Evolutionary conservation across 2,888 invertebrate species (phyloP), one percentile per base, ranked within the genome.

Genomic region (Suillia variegata): DNA sequence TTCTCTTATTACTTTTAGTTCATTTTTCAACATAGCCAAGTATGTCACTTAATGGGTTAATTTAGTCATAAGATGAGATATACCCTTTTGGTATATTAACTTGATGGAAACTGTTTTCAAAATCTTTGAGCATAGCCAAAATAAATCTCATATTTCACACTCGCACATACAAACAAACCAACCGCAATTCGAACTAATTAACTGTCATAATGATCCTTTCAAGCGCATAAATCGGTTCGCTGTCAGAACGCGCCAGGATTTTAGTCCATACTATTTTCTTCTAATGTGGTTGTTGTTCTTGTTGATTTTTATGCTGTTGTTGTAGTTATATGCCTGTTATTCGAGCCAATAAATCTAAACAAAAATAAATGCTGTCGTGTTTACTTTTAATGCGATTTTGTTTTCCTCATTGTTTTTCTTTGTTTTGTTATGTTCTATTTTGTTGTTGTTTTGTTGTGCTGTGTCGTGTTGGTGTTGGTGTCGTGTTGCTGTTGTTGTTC

Each of bases 261-360:
- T n/a, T n/a, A n/a, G n/a, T n/a, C n/a, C n/a, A n/a, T 38, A 38
- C 4, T 3, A n/a, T 38, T n/a, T 38, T 4, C 38, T 38, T 38
- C 15, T 38, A 38, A 4, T 38, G 38, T 45, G 13, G 13, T 21
- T 56, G 53, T 38, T 54, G 58, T n/a, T n/a, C n/a, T 51, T 59
- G 48, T 5, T 47, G 55, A 26, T 42, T 10, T 33, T 56, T 59
- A 51, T 65, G 60, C 17, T 49, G 33, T 52, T 59, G 59, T 57
- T 65, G 61, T 60, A 61, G 61, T 61, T 45, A 20, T 50, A 34
- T 54, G 48, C 60, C 13, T 42, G 45, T 47, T 60, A 48, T 49
- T 48, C 20, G 38, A 52, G 64, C 63, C 64, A 64, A 63, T 70
- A 67, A 67, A 67, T 64, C 54, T 51, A 60, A 64, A 54, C 58